phyloP scores from a whole-genome alignment of 2,888 invertebrate genomes.

The Octodonta nipae region DNA sequence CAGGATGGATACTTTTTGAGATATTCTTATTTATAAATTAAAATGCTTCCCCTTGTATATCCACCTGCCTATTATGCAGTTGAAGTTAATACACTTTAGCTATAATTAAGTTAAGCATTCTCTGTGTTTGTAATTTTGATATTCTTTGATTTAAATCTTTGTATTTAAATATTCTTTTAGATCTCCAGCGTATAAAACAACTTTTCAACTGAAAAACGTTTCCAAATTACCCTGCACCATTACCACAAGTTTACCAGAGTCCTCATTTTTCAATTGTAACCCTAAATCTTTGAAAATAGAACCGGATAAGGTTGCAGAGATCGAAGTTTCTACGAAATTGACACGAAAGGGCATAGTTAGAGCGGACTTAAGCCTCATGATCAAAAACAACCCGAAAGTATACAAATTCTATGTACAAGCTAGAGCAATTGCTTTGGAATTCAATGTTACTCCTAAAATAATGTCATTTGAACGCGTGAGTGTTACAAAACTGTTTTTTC shows the following conservation, averaged over 20 bases:
- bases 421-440: slow-evolving; percentile 39
- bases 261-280: not conserved
- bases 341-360: slow-evolving; percentile 23
- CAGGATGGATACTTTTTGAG: too few species aligned
- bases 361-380: slow-evolving; percentile 27
- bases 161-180: too few species aligned
- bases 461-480: slow-evolving; percentile 39
- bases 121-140: too few species aligned
- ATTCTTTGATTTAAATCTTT: too few species aligned
- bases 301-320: slow-evolving; percentile 21
- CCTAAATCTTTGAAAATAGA: slow-evolving; percentile 11
- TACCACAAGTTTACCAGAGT: not conserved
- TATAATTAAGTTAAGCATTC: too few species aligned
- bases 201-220: not conserved
- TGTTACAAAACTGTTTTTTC: too few species aligned
- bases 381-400: slow-evolving; percentile 41
- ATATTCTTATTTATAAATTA: too few species aligned
- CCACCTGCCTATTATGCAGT: too few species aligned
- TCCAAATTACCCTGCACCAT: not conserved
- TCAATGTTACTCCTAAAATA: slow-evolving; percentile 32
- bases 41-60: too few species aligned
- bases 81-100: too few species aligned
- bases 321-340: slow-evolving; percentile 29
- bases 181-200: not conserved
- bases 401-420: slow-evolving; percentile 30